Percentiles rank a stretch among this genome's conserved stretches.
Evolutionary conservation across 1,140 invertebrate genomes (phyloP).

Genomic region (Hyles vespertilio): DNA sequence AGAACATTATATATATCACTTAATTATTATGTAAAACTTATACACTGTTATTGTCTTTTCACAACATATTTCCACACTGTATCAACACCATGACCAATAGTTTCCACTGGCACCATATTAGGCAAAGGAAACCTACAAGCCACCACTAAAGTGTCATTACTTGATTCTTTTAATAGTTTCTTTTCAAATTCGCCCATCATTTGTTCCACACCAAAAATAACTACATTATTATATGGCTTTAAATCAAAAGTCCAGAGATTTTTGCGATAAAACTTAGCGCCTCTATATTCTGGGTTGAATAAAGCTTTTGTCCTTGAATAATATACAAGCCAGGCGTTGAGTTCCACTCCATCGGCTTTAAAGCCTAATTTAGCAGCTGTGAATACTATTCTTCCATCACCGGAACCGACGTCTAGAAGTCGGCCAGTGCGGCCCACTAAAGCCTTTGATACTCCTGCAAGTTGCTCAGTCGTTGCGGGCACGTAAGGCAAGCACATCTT

Average conservation of each 20-base stretch:
- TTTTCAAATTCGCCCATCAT: constrained; percentile 92
- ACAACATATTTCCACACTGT: constrained; percentile 91
- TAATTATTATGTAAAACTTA: constrained; percentile 12
- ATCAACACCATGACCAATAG: constrained; percentile 88
- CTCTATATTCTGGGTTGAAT: constrained; percentile 51
- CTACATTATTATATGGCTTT: constrained; percentile 86
- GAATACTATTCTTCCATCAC: constrained; percentile 92
- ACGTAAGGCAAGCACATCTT: constrained; percentile 91
- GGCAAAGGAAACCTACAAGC: constrained; percentile 94
- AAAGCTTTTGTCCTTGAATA: constrained; percentile 85
- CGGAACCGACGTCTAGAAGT: constrained; percentile 92
- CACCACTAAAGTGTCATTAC: constrained; percentile 81
- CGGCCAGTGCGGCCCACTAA: constrained; percentile 80
- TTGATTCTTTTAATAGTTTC: constrained; percentile 84
- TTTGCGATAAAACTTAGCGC: constrained; percentile 81
- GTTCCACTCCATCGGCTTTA: constrained; percentile 87
- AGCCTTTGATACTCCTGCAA: constrained; percentile 85
- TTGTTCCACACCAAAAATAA: constrained; percentile 95
- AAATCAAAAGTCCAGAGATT: constrained; percentile 91
- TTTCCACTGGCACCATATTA: constrained; percentile 79
- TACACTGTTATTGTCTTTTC: constrained; percentile 34
- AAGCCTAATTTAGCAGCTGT: constrained; percentile 87
- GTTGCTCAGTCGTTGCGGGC: constrained; percentile 89
- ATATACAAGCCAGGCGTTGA: constrained; percentile 91
- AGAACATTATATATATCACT: background rate